Evolutionary conservation across 1,140 invertebrate genomes (phyloP), one percentile per base, ranked within the genome.

Genomic region (Nomia melanderi): DNA sequence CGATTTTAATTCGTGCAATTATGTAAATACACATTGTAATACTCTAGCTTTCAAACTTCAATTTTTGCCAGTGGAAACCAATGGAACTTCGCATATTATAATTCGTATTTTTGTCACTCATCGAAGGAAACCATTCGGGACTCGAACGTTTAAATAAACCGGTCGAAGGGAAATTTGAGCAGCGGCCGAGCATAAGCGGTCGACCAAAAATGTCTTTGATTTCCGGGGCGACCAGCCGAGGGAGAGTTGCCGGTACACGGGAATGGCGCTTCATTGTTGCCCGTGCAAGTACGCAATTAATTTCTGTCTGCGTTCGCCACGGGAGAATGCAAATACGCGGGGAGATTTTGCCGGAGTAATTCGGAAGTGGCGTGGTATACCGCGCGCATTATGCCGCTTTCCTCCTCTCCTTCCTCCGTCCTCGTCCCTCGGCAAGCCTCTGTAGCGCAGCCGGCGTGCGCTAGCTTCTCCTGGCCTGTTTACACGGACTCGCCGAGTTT

Each of bases 201-300:
- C 81, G 79, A 76, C 72, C 83, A 82, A 85, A 88, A 86, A 82
- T 86, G 86, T 89, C 89, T 89, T 90, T 89, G 89, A 90, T 90
- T 89, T 90, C 87, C 87, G 85, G 81, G 63, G 76, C 77, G 81
- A 66, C 57, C 69, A 33, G 66, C n/a, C 69, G 64, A 67, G 78
- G 39, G 59, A 31, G 74, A 41, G 67, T 63, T 44, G 64, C 56
- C 72, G 39, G 78, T 64, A 54, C 63, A 71, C 78, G 78, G 73
- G 77, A 81, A 88, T 84, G 85, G 78, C 82, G 86, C 88, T 89
- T 89, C 88, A 88, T 88, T 88, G 89, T 89, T 89, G 85, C 80
- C 63, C 79, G 86, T 78, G 88, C 89, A 91, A 91, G 89, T 89
- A 88, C 86, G 88, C 89, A 90, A 91, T 91, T 90, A 91, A 91